Conservation (phyloP, 1,140 invertebrate genomes). For the Sitodiplosis mosellana region DNA sequence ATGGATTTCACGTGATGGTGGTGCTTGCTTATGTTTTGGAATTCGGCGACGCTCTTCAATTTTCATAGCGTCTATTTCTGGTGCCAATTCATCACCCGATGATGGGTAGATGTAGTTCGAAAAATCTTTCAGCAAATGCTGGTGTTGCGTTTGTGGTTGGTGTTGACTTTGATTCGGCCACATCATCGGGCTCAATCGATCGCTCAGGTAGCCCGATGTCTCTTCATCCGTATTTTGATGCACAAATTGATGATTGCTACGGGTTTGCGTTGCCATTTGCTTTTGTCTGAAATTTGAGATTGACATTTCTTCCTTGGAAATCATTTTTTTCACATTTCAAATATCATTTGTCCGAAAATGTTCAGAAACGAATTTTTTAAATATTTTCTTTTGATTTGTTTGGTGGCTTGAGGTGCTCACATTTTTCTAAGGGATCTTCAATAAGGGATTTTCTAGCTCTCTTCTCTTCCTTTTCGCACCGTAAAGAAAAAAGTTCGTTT, state of each 20-base stretch:
- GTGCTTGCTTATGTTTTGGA: constrained; percentile 9
- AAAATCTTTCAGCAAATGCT: constrained; percentile 10
- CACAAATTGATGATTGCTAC: not conserved
- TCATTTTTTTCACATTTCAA: no score
- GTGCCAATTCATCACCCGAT: not conserved
- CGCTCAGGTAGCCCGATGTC: constrained; percentile 46
- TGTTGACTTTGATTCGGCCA: constrained; percentile 7
- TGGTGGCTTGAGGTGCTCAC: no score
- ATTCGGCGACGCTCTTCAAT: constrained; percentile 10
- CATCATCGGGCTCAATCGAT: constrained; percentile 26
- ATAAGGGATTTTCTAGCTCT: no score
- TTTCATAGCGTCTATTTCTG: constrained; percentile 20
- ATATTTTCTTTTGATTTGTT: no score
- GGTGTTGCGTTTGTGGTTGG: constrained; percentile 21
- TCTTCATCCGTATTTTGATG: constrained; percentile 32
- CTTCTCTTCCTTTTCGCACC: no score
- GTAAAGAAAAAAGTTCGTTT: no score
- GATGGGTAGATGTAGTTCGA: not conserved
- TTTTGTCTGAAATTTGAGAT: constrained; percentile 1
- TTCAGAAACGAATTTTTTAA: no score
- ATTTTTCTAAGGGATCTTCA: no score
- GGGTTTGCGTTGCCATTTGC: not conserved
- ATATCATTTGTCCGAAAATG: no score
- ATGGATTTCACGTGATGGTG: constrained; percentile 1
- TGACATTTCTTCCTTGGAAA: not conserved